These are phyloP conservation scores for Tetrao urogallus DNA, from an alignment of 2,113 vertebrate species.

Conservation along the genomic window DNA sequence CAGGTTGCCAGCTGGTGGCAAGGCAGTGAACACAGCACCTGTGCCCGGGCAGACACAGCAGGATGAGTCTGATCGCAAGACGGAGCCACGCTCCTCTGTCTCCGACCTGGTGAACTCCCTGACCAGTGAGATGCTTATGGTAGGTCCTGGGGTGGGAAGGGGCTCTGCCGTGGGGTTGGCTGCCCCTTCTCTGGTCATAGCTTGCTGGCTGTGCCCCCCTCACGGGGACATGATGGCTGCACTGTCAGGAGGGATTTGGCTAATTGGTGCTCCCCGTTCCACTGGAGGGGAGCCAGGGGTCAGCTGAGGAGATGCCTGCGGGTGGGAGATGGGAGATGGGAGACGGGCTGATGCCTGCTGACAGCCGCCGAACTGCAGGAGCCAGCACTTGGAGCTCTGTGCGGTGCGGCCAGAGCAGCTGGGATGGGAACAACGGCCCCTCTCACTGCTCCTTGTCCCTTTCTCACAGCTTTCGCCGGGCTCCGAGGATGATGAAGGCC, in stretches of 20 bases:
- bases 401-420: background rate
- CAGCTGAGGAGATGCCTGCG: background rate
- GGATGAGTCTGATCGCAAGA: conserved; percentile 85
- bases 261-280: background rate
- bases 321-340: background rate
- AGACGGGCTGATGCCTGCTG: conserved; percentile 4
- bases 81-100: conserved; percentile 91
- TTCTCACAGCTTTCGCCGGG: conserved; percentile 88
- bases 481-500: conserved; percentile 92
- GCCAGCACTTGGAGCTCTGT: background rate
- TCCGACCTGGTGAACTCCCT: conserved; percentile 96
- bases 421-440: background rate
- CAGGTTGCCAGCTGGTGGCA: conserved; percentile 87
- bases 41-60: conserved; percentile 86
- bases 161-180: background rate
- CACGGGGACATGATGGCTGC: background rate
- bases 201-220: background rate
- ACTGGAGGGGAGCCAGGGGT: background rate
- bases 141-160: conserved; percentile 64
- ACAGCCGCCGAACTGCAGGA: background rate
- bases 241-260: conserved; percentile 64
- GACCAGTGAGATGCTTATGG: conserved; percentile 99
- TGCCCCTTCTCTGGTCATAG: background rate
- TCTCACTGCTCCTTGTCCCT: background rate
- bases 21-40: conserved; percentile 84